Evolutionary conservation across 2,888 invertebrate species (phyloP).

Genomic region (Euzetes globulus): DNA sequence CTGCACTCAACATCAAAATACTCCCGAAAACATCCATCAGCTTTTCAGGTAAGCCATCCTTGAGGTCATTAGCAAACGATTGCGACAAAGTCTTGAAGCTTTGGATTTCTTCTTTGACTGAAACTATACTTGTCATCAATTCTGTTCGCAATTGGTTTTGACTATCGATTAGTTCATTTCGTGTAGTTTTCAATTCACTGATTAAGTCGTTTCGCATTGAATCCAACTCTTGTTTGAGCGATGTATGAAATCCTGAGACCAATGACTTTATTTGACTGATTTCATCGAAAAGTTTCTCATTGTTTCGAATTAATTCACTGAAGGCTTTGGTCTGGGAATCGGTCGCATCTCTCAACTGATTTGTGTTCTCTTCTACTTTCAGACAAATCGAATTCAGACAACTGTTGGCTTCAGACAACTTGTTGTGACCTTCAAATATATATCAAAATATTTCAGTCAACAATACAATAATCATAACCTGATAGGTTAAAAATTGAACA

Average conservation of each 20-base stretch:
- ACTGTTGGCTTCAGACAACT: neutral
- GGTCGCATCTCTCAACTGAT: neutral
- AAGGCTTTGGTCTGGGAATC: neutral
- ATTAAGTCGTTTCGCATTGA: neutral
- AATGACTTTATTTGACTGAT: neutral
- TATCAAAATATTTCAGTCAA: too few species aligned
- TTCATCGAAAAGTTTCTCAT: neutral
- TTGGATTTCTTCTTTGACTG: neutral
- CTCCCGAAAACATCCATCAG: constrained; percentile 12
- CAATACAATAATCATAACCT: too few species aligned
- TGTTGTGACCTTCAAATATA: neutral
- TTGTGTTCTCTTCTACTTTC: neutral
- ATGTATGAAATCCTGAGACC: neutral
- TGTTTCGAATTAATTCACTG: neutral
- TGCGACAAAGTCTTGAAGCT: neutral
- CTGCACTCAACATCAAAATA: constrained; percentile 4
- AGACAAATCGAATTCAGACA: neutral
- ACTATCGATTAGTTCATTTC: neutral
- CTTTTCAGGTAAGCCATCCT: constrained; percentile 2
- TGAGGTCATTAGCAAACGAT: neutral
- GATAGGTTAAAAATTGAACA: too few species aligned
- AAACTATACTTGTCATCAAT: neutral
- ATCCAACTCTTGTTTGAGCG: neutral
- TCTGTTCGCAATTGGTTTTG: neutral
- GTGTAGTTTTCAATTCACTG: neutral